phyloP scores from a whole-genome alignment of 2,888 invertebrate genomes.

The Leptura quadrifasciata region DNA sequence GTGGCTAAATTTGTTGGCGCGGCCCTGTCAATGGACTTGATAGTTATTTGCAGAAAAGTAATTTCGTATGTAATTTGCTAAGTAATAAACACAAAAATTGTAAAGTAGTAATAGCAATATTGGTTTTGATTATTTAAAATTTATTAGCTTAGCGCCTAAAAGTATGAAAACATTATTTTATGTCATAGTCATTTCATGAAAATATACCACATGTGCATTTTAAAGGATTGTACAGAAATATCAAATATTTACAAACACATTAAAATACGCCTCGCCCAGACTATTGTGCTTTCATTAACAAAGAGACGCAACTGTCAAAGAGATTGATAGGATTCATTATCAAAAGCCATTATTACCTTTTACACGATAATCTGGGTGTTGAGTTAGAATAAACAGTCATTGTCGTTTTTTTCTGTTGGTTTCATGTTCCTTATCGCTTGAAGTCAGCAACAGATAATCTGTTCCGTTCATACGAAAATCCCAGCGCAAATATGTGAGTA shows the following conservation, averaged over 20 bases:
- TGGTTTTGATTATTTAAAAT: too few relatives aligned
- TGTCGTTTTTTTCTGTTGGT: constrained; percentile 31
- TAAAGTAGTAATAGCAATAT: too few relatives aligned
- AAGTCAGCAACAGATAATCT: constrained; percentile 40
- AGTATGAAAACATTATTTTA: too few relatives aligned
- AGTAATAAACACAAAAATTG: too few relatives aligned
- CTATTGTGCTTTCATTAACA: constrained; percentile 30
- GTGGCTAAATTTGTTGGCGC: too few relatives aligned
- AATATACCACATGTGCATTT: too few relatives aligned
- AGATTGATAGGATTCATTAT: constrained; percentile 24
- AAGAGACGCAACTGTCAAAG: constrained; percentile 30
- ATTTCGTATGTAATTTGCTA: too few relatives aligned
- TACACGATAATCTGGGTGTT: constrained; percentile 35
- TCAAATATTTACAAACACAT: background rate
- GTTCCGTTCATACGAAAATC: constrained; percentile 40
- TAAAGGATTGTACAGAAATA: too few relatives aligned
- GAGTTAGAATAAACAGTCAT: constrained; percentile 37
- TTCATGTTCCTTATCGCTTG: constrained; percentile 39
- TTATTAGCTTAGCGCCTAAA: too few relatives aligned
- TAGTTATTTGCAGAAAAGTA: too few relatives aligned
- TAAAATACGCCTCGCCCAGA: constrained; percentile 7
- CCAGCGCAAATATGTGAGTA: constrained; percentile 38
- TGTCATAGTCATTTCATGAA: too few relatives aligned
- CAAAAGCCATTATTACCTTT: constrained; percentile 16
- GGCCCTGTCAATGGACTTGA: too few relatives aligned